Percentiles rank a stretch among this genome's conserved stretches.
phyloP scores from a whole-genome alignment of 2,113 vertebrate species.

The Hypanus sabinus region DNA sequence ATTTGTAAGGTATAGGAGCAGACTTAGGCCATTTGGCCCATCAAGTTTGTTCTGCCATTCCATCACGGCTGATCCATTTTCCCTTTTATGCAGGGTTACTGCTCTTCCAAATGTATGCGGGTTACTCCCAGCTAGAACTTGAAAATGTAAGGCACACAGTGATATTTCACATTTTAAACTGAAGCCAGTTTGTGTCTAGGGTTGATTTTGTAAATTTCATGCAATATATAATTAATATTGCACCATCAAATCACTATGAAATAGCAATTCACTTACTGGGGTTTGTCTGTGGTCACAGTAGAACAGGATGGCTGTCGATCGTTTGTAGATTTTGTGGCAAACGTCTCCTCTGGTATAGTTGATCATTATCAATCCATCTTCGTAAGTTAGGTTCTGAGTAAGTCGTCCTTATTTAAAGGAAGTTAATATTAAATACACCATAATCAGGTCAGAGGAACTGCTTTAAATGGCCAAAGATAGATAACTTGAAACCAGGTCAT shows the following conservation, averaged over 20 bases:
- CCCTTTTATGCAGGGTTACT: too few species aligned
- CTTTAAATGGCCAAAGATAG: neutral
- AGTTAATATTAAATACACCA: neutral
- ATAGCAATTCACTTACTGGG: constrained; percentile 56
- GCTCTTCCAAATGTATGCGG: too few species aligned
- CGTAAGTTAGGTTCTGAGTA: constrained; percentile 69
- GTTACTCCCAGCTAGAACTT: too few species aligned
- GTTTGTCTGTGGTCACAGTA: constrained; percentile 69
- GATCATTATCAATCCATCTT: constrained; percentile 79
- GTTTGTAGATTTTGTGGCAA: constrained; percentile 75
- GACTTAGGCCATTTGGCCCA: too few species aligned
- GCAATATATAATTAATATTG: neutral
- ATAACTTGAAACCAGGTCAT: neutral
- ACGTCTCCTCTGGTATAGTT: constrained; percentile 79
- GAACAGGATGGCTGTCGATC: constrained; percentile 82
- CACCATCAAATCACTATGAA: neutral
- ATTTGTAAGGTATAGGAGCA: too few species aligned
- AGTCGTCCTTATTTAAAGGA: constrained; percentile 57
- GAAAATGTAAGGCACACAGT: neutral
- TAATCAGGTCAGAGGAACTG: neutral
- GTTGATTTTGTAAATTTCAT: neutral
- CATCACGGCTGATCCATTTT: too few species aligned
- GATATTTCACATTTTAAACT: neutral
- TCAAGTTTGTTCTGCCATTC: too few species aligned
- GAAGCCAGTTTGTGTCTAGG: neutral